Base-by-base conservation (phyloP, 2,797 vertebrate genomes). In the Jordanella pulchra region DNA sequence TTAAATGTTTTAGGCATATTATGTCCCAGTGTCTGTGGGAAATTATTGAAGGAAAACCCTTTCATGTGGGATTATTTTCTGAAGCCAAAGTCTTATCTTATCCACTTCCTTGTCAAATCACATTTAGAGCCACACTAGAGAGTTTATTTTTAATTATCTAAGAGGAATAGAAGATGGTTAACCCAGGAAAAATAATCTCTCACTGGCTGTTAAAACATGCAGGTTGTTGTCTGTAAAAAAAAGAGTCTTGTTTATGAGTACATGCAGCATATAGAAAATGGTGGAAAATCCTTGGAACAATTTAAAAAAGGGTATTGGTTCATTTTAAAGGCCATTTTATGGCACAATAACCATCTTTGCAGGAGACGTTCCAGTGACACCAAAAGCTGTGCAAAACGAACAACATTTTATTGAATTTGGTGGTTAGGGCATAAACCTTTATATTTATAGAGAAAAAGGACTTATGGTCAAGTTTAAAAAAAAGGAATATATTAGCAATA, bases 111-210 rank as follows among this genome's bases (percentile, higher is more conserved):
- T 68, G 14, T 77, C 51, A 67, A 32, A 65, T 27, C 69, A 17
- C 75, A 73, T 61, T 75, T 39, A 63, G 47, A 21, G 66, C 72
- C 70, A 45, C 65, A 72, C 69, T 32, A 28, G 58, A 4, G 63
- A 63, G 66, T 84, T 84, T 78, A 68, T 76, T 83, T 80, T 65
- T 53, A 78, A 75, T 74, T 44, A 75, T 69, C 63, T 72, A 47
- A 56, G 72, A 67, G 42, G 60, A 0, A 77, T 42, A 50, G 68
- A 76, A 77, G 47, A 35, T 54, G 18, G 32, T 14, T 61, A 73
- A 67, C 68, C 44, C 56, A 55, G 23, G 25, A 61, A 7, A 28
- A 7, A 60, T 3, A 71, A 76, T 71, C 42, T 54, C 35, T 4
- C 21, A 51, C 61, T 25, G 3, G 23, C n/a, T 13, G 51, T 60